These are phyloP conservation scores for Amyelois transitella DNA, from an alignment of 1,140 invertebrate species.

Conservation along the genomic window DNA sequence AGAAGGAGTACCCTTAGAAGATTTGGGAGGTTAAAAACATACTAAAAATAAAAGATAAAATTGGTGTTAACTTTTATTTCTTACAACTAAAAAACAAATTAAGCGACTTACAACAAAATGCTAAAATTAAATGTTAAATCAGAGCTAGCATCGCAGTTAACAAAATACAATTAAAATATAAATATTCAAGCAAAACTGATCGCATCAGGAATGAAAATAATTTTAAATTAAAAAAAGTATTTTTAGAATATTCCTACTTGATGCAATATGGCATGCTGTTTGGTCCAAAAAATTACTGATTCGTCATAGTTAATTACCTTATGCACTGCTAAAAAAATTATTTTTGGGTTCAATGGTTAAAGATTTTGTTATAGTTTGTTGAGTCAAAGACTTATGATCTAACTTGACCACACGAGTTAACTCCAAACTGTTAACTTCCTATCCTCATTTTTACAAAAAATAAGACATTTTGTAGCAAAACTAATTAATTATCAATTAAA, in stretches of 20 bases:
- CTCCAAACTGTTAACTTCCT: constrained; percentile 1
- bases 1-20: background rate
- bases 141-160: no score
- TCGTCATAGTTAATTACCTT: no score
- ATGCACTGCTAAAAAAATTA: no score
- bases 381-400: no score
- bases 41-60: background rate
- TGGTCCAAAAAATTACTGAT: no score
- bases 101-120: constrained; percentile 37
- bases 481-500: constrained; percentile 6
- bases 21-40: background rate
- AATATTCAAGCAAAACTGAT: constrained; percentile 32
- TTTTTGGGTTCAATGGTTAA: no score
- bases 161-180: constrained; percentile 16
- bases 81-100: constrained; percentile 21
- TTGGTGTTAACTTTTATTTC: constrained; percentile 12
- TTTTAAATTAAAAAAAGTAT: no score
- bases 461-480: constrained; percentile 2
- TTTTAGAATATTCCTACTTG: no score
- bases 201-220: no score
- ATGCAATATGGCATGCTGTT: no score
- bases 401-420: no score
- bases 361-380: no score
- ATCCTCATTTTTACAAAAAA: constrained; percentile 9
- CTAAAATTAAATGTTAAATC: constrained; percentile 29